Percentiles rank a stretch among this genome's conserved stretches.
Conservation (phyloP, 23 tunicate species). For the Trididemnum clinides region DNA sequence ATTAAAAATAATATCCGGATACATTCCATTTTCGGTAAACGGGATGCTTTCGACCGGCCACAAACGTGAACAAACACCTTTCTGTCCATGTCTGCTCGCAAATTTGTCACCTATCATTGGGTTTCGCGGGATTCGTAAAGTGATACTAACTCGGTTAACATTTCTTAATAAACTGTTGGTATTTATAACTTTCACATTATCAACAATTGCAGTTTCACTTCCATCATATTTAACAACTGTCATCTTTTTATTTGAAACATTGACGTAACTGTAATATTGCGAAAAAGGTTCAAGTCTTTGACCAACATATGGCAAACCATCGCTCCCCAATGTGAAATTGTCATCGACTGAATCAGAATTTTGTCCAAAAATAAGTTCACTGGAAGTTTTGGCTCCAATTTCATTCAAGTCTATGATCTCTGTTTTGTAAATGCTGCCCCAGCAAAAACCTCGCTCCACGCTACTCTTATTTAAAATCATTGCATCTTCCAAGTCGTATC, state of each 20-base stretch:
- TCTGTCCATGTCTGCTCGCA: conserved; percentile 97
- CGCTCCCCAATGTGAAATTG: conserved; percentile 42
- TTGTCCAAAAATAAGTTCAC: conserved; percentile 57
- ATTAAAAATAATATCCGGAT: conserved; percentile 95
- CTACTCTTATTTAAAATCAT: conserved; percentile 91
- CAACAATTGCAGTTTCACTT: conserved; percentile 78
- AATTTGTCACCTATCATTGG: conserved; percentile 97
- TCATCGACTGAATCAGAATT: conserved; percentile 6
- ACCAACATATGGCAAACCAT: conserved; percentile 92
- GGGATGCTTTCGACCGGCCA: conserved; percentile 91
- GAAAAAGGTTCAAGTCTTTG: conserved; percentile 49
- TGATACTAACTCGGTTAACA: conserved; percentile 54
- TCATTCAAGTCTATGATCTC: conserved; percentile 70
- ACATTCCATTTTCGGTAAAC: conserved; percentile 91
- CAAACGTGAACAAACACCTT: conserved; percentile 91
- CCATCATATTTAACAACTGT: conserved; percentile 46
- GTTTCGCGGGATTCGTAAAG: conserved; percentile 70
- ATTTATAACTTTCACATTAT: conserved; percentile 54
- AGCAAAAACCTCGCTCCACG: conserved; percentile 84
- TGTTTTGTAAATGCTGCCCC: conserved; percentile 83
- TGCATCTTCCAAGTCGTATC: conserved; percentile 99
- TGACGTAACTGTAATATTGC: conserved; percentile 62
- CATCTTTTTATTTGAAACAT: conserved; percentile 40
- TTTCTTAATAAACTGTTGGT: conserved; percentile 47
- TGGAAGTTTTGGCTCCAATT: conserved; percentile 31